These are phyloP conservation scores for Acrobasis repandana DNA, from an alignment of 2,888 invertebrate species.

Conservation along the genomic window DNA sequence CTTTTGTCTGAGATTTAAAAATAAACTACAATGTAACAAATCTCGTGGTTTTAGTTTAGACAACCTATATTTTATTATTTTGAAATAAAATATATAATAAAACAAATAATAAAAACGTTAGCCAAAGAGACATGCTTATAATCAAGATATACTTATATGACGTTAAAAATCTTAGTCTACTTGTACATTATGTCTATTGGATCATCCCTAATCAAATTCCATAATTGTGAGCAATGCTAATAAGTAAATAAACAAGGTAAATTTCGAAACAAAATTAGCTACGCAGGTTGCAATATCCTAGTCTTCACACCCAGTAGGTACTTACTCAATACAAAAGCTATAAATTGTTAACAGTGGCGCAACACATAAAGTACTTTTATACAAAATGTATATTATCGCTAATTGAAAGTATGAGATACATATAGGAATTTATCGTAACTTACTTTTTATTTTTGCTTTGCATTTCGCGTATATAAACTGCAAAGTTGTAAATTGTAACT, in stretches of 20 bases:
- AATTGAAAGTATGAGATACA: neutral
- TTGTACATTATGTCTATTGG: neutral
- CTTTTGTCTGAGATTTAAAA: too few species aligned
- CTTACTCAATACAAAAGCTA: slow-evolving; percentile 17
- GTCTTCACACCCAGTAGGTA: slow-evolving; percentile 10
- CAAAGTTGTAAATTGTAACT: neutral
- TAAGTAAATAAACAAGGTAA: neutral
- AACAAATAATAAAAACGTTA: too few species aligned
- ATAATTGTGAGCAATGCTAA: slow-evolving; percentile 7
- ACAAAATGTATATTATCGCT: slow-evolving; percentile 11
- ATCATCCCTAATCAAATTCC: slow-evolving; percentile 5
- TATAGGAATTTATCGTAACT: neutral
- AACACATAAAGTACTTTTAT: slow-evolving; percentile 6
- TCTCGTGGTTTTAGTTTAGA: too few species aligned
- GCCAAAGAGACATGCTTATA: too few species aligned
- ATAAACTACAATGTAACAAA: too few species aligned
- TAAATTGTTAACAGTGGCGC: slow-evolving; percentile 4
- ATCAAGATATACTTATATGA: too few species aligned
- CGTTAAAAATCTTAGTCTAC: too few species aligned
- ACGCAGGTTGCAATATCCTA: neutral
- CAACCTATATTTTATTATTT: too few species aligned
- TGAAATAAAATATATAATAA: too few species aligned
- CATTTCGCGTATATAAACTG: neutral
- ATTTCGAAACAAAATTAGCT: slow-evolving; percentile 11
- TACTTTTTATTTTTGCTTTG: neutral